Base-by-base conservation (phyloP, 2,797 vertebrate genomes). In the Oophaga sylvatica region DNA sequence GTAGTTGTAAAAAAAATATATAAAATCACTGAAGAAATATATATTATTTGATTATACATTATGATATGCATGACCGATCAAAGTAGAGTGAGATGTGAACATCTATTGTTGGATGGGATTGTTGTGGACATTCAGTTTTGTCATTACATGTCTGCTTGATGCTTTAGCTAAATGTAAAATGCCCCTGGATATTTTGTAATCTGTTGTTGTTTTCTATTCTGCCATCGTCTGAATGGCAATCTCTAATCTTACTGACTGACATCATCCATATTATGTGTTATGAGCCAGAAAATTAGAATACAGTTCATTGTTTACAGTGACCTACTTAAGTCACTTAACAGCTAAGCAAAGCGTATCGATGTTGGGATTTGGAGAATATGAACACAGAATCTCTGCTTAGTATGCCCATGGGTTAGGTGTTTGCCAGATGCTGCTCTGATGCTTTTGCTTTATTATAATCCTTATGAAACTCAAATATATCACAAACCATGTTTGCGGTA, bases 231-330 rank as follows among this genome's bases (percentile, higher is more conserved):
- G 60, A 63, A 80, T 80, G 79, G 59, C 56, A 60, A 60, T 79
- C 78, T 62, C 17, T 80, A 63, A 63, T 80, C 78, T 80, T 63
- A 63, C 79, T 80, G 31, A 80, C 78, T 80, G 78, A 63, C 59
- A 60, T 80, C 19, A 80, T 80, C 60, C 20, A 62, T 80, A 63
- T 41, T 63, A 80, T 62, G 60, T 63, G 78, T 63, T 63, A 41
- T 80, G 79, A 80, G 60, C 59, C 79, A 41, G 59, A 80, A 48
- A 80, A 80, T 80, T 80, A 63, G 59, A 62, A 80, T 80, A 63
- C 79, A 80, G 79, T n/a, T 63, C 59, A 63, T 45, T 80, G 79
- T 80, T 63, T 80, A 45, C 31, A 45, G 35, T 80, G 79, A 80
- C 59, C 79, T 80, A 65, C 59, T 45, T 80, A 45, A 63, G 35